Evolutionary conservation across 2,797 vertebrate species (phyloP).

Genomic region (Mus spretus): DNA sequence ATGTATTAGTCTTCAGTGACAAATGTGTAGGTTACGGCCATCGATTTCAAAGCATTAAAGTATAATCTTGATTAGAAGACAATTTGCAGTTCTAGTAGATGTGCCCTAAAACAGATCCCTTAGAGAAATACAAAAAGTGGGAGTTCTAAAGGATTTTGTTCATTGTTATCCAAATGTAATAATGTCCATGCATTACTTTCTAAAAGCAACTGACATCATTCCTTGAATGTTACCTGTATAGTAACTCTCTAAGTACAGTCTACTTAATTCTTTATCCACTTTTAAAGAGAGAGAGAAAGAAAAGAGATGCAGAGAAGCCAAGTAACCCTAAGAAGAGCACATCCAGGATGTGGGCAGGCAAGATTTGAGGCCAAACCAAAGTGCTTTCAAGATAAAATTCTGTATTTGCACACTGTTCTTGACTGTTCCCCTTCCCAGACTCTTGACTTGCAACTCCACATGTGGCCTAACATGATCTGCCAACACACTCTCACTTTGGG

Average conservation of each 20-base stretch:
- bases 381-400: neutral
- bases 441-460: neutral
- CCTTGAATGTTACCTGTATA: neutral
- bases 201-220: neutral
- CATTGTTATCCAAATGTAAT: constrained; percentile 22
- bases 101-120: constrained; percentile 1
- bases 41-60: constrained; percentile 49
- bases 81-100: neutral
- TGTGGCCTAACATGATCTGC: neutral
- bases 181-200: neutral
- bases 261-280: neutral
- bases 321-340: neutral
- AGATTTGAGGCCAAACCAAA: neutral
- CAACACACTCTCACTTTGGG: neutral
- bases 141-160: neutral
- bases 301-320: neutral
- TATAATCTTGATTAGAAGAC: constrained; percentile 12
- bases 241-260: neutral
- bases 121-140: constrained; percentile 30
- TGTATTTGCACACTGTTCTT: neutral
- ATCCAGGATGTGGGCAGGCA: neutral
- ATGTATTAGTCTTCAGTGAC: constrained; percentile 8
- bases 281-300: neutral
- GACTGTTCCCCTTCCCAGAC: neutral
- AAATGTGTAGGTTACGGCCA: constrained; percentile 6